Base-by-base conservation (phyloP, 2,888 invertebrate species). In the Phasia obesa region DNA sequence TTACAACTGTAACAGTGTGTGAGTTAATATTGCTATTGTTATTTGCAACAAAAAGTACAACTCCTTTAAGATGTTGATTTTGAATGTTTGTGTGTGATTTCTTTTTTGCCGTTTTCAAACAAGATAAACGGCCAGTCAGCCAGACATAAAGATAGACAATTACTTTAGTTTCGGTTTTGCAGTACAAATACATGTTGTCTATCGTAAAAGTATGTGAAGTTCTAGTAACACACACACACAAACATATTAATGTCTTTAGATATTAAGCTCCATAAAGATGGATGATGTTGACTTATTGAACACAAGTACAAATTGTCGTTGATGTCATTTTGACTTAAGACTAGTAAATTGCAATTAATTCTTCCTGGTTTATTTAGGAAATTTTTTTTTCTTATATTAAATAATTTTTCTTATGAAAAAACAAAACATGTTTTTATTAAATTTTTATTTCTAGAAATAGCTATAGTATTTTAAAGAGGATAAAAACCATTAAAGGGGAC, bases 201-300 rank as follows among this genome's bases (percentile, higher is more conserved):
- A 17, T 6, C 19, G 23, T 59, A 38, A 7, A 5, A 19, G 51
- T 60, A 25, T 59, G 9, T 57, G n/a, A 21, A 35, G 25, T 25
- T 27, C 27, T 17, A 15, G 27, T 47, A 23, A 23, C 13, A 49
- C 11, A 19, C 7, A 5, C 9, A 38, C 9, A 35, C 35, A 35
- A 4, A 35, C 11, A n/a, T n/a, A n/a, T n/a, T n/a, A 3, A 35
- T 35, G 35, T 11, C 35, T 35, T 35, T 35, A 5, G 4, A 42
- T 6, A 11, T 77, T 35, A 64, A 60, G 62, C 78, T 78, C n/a
- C 71, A 55, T 57, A 42, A 80, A 76, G 80, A 69, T 62, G 73
- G 49, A 80, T 84, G 76, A 76, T 81, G 81, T 69, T 80, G 81
- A 73, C 80, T 81, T 84, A 81, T 73, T 69, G 65, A 67, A 81